phyloP scores from a whole-genome alignment of 2,113 vertebrate species.

The Atractosteus spatula region DNA sequence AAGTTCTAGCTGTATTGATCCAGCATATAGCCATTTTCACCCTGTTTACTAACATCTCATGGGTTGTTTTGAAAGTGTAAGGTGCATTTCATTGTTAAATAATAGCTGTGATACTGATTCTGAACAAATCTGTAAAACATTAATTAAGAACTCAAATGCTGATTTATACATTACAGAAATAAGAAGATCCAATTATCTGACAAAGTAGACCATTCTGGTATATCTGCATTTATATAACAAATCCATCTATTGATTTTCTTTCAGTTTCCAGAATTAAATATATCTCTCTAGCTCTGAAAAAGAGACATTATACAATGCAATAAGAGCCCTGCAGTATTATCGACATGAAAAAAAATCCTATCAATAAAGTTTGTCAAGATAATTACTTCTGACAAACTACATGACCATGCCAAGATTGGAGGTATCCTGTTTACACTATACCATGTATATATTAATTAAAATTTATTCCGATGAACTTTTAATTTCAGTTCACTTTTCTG shows the following conservation, averaged over 20 bases:
- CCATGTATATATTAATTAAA: too few species aligned
- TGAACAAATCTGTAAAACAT: conserved; percentile 17
- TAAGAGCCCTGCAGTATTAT: too few species aligned
- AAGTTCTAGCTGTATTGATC: conserved; percentile 25
- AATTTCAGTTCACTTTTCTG: too few species aligned
- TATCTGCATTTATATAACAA: conserved; percentile 15
- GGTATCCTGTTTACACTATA: too few species aligned
- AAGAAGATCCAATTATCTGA: conserved; percentile 17
- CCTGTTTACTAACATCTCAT: conserved; percentile 8
- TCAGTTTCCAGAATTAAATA: background rate
- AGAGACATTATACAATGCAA: too few species aligned
- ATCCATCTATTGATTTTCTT: conserved; percentile 24
- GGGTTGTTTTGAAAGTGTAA: conserved; percentile 29
- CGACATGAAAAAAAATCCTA: too few species aligned
- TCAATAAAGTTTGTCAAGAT: too few species aligned
- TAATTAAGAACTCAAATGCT: conserved; percentile 22
- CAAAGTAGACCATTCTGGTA: background rate
- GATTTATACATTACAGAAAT: conserved; percentile 14
- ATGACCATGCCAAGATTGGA: too few species aligned
- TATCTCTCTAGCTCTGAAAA: too few species aligned
- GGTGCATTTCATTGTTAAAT: conserved; percentile 14
- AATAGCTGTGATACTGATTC: conserved; percentile 16
- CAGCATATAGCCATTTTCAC: conserved; percentile 25
- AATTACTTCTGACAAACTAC: too few species aligned
- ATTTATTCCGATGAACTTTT: too few species aligned